Evolutionary conservation across 2,888 invertebrate genomes (phyloP), one percentile per base, ranked within the genome.

Genomic region (Phymatocera aterrima): DNA sequence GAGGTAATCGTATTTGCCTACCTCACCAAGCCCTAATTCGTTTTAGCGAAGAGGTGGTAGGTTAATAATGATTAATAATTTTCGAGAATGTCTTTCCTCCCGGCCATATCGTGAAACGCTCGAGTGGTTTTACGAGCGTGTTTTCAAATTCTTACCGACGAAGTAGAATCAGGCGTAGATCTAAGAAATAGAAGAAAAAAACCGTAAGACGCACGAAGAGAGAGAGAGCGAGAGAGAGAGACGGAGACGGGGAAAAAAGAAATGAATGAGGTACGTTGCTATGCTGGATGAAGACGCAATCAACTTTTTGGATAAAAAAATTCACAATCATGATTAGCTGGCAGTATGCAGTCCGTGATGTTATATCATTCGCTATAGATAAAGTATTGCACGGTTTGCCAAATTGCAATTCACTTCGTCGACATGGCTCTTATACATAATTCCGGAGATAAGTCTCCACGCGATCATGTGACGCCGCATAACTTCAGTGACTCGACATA

Each of bases 41-140:
- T 3, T 4, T 5, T n/a, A 28, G 43, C 15, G 46, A 8, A 18
- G 10, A 54, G 6, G n/a, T 24, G 24, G 24, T 28, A 28, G 43
- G 10, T 46, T 68, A 46, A 68, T 68, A 68, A 68, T 24, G 68
- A 68, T 68, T 68, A 68, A 68, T 68, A 68, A 68, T 68, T 68
- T 43, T 21, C 43, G 68, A 68, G 46, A 24, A 24, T 46, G 21
- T 46, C 46, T 46, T 68, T 68, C 68, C 68, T 68, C 46, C 21
- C 1, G 3, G 15, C 68, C 28, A 46, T 43, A 40, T 51, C 51
- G 72, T 18, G 31, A 21, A 61, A 18, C 68, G 46, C 68, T 10
- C 72, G 72, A 72, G 51, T 54, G 51, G 72, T 72, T 72, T 72
- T 72, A 72, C 72, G 72, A 72, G 48, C 37, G 51, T 72, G 72